Base-by-base conservation (phyloP, 2,113 vertebrate species). In the Patagioenas fasciata region DNA sequence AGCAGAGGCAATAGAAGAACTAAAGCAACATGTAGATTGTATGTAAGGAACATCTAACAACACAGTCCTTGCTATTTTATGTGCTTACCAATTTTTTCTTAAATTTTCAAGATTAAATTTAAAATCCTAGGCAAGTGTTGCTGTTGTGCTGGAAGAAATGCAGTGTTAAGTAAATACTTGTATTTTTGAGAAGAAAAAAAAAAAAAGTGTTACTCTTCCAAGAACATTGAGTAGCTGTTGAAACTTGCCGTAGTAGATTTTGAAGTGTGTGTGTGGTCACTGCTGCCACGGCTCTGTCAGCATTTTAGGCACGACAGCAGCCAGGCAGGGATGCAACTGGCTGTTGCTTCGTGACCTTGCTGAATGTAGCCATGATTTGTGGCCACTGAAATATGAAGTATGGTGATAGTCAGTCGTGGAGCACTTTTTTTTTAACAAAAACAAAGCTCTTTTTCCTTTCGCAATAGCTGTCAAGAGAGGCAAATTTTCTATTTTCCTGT, bases 181-280 rank as follows among this genome's bases (percentile, higher is more conserved):
- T 71, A 34, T 74, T 65, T 77, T 95, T 91, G 10, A 77, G 80
- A 82, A 67, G 40, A 14, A 34, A 28, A 71, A 71, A 34, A n/a
- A 66, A 57, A 44, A 9, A 48, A 32, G 24, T 40, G 19, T 71
- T 32, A 15, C 16, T 56, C 31, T 57, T 93, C 28, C 40, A 64
- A 74, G 80, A 66, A 51, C 48, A 71, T 82, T 90, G 64, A 47
- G 26, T 85, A 69, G 77, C 65, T 94, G 73, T 89, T 95, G 53
- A 71, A 87, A 92, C 80, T 92, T 88, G 88, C 48, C 77, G 74
- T 72, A 67, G 42, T 91, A 74, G 80, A 84, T 90, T 74, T 32
- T 84, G 34, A 21, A 92, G 72, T 74, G 83, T 93, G 91, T 94
- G 95, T 96, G 95, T 96, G 93, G 92, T 85, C 93, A 87, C 44